Evolutionary conservation across 2,888 invertebrate genomes (phyloP).

Genomic region (Drosophila austrosaltans): DNA sequence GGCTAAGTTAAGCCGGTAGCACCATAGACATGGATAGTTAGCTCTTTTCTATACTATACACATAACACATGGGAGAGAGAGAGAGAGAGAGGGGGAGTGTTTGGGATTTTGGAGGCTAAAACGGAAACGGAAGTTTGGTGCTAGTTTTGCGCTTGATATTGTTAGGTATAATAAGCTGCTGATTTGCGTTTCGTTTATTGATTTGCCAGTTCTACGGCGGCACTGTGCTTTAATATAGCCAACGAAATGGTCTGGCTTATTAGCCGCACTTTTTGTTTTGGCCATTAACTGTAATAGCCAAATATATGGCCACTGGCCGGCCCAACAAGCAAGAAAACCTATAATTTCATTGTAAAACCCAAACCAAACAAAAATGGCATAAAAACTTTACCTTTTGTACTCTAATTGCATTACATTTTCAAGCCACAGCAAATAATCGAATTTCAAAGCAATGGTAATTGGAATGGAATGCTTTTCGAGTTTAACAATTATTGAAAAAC

Average conservation of each 20-base stretch:
- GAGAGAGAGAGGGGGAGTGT: constrained; percentile 21
- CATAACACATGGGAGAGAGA: background rate
- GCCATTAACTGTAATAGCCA: constrained; percentile 71
- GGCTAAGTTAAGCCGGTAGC: constrained; percentile 67
- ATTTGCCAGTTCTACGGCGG: constrained; percentile 46
- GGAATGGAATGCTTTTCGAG: background rate
- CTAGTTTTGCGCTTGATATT: constrained; percentile 80
- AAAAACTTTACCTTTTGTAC: constrained; percentile 60
- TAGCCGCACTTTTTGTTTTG: constrained; percentile 47
- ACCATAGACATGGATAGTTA: constrained; percentile 54
- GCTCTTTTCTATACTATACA: background rate
- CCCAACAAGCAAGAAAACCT: constrained; percentile 51
- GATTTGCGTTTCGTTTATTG: constrained; percentile 71
- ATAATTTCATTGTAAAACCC: constrained; percentile 59
- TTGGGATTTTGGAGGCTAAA: constrained; percentile 54
- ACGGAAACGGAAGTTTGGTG: constrained; percentile 80
- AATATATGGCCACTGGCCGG: background rate
- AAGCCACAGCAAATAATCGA: constrained; percentile 62
- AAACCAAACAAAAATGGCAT: constrained; percentile 56
- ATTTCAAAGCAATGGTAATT: constrained; percentile 64
- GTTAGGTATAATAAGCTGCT: constrained; percentile 65
- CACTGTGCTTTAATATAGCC: constrained; percentile 44
- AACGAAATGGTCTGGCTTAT: constrained; percentile 51
- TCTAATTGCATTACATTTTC: constrained; percentile 50
- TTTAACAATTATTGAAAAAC: background rate